A percentile compares a stretch with the other conserved stretches of the same genome.
phyloP scores from a whole-genome alignment of 2,797 vertebrate genomes.

The Gambusia yucatana region DNA sequence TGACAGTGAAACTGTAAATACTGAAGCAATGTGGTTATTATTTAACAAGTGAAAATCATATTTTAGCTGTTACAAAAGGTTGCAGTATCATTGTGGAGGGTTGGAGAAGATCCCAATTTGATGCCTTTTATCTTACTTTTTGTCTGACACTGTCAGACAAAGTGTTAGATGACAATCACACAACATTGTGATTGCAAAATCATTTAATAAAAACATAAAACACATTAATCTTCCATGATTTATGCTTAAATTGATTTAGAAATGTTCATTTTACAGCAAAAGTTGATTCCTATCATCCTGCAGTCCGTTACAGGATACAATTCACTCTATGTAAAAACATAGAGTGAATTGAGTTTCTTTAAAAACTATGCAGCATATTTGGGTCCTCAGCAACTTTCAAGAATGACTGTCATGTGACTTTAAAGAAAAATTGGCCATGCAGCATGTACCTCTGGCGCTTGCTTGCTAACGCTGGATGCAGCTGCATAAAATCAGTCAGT shows the following conservation, averaged over 20 bases:
- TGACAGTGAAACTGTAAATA: not conserved
- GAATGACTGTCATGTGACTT: not conserved
- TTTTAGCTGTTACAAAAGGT: not conserved
- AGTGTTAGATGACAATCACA: not conserved
- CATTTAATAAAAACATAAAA: not conserved
- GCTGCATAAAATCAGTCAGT: not conserved
- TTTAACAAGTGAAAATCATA: not conserved
- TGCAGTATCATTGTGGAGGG: not conserved
- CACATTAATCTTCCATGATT: not conserved
- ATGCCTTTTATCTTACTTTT: not conserved
- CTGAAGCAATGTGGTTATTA: not conserved
- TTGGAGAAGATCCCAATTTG: not conserved
- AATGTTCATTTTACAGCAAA: not conserved
- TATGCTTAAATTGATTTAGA: not conserved
- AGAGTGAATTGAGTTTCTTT: not conserved
- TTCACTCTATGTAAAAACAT: not conserved
- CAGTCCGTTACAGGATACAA: not conserved
- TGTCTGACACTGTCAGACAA: not conserved
- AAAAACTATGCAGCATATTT: not conserved
- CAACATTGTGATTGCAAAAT: not conserved
- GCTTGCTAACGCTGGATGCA: not conserved
- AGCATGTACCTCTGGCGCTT: not conserved
- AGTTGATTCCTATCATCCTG: not conserved
- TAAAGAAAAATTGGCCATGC: not conserved
- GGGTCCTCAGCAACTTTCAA: not conserved